Conservation (phyloP, 2,113 vertebrate species). For the Eulemur rufifrons region DNA sequence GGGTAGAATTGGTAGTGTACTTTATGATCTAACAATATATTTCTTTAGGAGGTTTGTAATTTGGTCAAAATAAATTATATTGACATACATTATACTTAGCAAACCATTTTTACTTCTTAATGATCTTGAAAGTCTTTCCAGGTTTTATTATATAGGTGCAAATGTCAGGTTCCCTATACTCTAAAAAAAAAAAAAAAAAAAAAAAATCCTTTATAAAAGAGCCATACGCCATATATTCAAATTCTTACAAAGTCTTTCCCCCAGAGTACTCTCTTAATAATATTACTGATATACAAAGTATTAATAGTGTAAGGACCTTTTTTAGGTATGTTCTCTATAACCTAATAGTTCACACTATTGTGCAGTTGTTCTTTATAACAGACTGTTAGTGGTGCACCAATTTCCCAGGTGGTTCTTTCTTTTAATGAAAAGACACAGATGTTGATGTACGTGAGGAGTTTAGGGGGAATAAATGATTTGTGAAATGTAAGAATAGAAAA, state of each 20-base stretch:
- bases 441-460: not conserved
- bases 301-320: not conserved
- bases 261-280: not conserved
- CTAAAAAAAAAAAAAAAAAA: too few relatives aligned
- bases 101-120: not conserved
- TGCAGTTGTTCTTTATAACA: not conserved
- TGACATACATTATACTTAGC: not conserved
- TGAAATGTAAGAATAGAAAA: not conserved
- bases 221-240: not conserved
- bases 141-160: not conserved
- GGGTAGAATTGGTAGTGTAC: not conserved
- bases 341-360: not conserved
- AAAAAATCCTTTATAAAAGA: not conserved
- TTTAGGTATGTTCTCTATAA: not conserved
- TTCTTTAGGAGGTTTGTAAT: not conserved
- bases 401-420: not conserved
- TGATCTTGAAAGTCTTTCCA: not conserved
- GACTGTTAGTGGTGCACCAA: rapidly evolving
- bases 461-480: not conserved
- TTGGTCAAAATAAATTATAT: not conserved
- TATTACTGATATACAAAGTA: not conserved
- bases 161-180: not conserved
- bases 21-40: not conserved
- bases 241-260: not conserved
- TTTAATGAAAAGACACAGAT: not conserved